phyloP scores from a whole-genome alignment of 2,113 vertebrate genomes.

The Cyanistes caeruleus region DNA sequence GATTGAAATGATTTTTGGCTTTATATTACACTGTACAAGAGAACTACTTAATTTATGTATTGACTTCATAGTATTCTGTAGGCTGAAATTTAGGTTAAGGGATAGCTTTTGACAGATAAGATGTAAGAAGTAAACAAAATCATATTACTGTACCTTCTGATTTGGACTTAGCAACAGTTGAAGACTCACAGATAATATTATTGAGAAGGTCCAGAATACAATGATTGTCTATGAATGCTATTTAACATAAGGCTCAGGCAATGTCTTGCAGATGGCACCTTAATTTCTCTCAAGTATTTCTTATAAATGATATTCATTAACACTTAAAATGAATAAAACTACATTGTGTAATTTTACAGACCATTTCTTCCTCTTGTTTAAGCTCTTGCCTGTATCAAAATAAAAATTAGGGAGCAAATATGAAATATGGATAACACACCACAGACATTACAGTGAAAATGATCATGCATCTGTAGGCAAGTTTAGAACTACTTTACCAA shows the following conservation, averaged over 20 bases:
- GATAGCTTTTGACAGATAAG: too few species aligned
- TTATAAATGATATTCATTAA: background rate
- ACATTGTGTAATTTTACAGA: background rate
- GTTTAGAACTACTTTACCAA: background rate
- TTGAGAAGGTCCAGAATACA: background rate
- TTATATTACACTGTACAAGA: background rate
- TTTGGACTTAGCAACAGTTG: background rate
- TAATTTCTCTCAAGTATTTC: background rate
- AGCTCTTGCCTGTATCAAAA: background rate
- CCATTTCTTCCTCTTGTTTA: background rate
- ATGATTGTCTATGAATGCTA: background rate
- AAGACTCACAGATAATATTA: background rate
- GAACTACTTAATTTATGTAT: background rate
- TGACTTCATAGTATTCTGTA: background rate
- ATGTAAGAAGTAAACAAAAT: background rate
- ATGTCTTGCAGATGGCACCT: accelerated
- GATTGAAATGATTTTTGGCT: background rate
- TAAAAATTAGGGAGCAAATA: background rate
- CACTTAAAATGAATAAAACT: background rate
- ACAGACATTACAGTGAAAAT: background rate
- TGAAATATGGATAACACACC: background rate
- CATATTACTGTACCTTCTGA: background rate
- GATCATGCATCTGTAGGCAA: background rate
- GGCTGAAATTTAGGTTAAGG: background rate
- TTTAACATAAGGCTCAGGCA: background rate